These are phyloP conservation scores for Folsomia candida DNA, from an alignment of 2,888 invertebrate species.

Conservation along the genomic window DNA sequence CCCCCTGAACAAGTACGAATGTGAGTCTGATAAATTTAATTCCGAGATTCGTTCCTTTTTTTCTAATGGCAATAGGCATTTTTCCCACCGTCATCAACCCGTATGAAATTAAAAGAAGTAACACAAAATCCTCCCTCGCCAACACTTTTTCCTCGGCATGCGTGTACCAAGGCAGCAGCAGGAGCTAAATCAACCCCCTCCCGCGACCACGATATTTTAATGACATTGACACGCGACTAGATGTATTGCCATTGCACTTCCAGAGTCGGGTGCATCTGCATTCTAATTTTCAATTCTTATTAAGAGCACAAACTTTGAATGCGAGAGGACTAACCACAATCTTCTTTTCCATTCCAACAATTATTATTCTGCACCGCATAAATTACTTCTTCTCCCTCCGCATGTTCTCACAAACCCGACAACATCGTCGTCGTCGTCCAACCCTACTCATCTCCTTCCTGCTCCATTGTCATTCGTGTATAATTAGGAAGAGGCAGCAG, in stretches of 20 bases:
- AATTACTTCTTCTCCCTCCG: not conserved
- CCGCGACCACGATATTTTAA: slow-evolving; percentile 1
- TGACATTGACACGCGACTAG: slow-evolving; percentile 3
- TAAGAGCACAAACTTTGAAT: not conserved
- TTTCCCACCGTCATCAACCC: not conserved
- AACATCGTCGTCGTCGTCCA: not conserved
- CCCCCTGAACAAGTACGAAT: too few species aligned
- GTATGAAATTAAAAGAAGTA: not conserved
- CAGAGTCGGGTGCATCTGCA: not conserved
- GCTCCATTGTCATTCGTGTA: not conserved
- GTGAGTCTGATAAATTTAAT: too few species aligned
- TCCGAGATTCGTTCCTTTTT: not conserved
- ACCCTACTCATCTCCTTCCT: not conserved
- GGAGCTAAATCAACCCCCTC: not conserved
- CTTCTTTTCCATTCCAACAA: not conserved
- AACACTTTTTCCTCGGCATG: too few species aligned
- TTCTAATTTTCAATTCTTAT: not conserved
- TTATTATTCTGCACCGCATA: slow-evolving; percentile 1
- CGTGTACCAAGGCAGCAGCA: not conserved
- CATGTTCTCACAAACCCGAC: not conserved
- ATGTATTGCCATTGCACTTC: not conserved
- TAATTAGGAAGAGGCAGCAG: too few species aligned
- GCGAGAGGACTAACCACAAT: not conserved
- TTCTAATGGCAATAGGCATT: not conserved
- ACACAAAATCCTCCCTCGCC: too few species aligned